Evolutionary conservation across 2,113 vertebrate genomes (phyloP).

Genomic region (Gallinago jamesoni): DNA sequence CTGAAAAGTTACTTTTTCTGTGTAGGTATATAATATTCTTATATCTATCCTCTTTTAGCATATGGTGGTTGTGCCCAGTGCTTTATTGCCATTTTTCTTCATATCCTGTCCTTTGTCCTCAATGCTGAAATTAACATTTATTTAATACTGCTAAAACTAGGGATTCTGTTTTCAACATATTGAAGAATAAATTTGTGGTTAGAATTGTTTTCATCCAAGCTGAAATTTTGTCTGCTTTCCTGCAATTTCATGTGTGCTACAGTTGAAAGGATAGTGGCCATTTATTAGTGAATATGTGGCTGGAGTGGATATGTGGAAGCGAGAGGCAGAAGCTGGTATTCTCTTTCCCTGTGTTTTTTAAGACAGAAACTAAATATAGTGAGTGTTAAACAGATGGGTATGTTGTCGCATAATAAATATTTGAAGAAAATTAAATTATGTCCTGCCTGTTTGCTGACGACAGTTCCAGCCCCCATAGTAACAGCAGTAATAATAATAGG

Average conservation of each 20-base stretch:
- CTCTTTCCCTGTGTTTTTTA: conserved; percentile 32
- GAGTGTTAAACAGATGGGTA: conserved; percentile 45
- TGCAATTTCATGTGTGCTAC: not conserved
- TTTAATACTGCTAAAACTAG: not conserved
- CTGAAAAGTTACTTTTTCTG: not conserved
- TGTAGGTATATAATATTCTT: not conserved
- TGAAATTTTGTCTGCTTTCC: not conserved
- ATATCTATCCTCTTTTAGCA: not conserved
- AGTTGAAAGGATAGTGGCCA: not conserved
- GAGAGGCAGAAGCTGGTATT: conserved; percentile 22
- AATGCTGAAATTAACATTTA: not conserved
- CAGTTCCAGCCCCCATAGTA: conserved; percentile 24
- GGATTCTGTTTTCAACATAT: not conserved
- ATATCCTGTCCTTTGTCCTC: not conserved
- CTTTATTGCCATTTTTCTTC: not conserved
- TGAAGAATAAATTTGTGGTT: not conserved
- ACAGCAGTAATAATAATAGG: conserved; percentile 41
- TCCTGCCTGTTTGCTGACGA: conserved; percentile 20
- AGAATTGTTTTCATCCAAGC: not conserved
- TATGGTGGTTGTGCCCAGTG: not conserved
- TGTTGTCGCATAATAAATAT: conserved; percentile 54
- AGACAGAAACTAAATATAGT: conserved; percentile 41
- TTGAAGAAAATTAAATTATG: conserved; percentile 58
- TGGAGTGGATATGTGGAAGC: not conserved
- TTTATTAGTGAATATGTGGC: not conserved